Evolutionary conservation across 2,888 invertebrate genomes (phyloP).

Genomic region (Lochmaea capreae): DNA sequence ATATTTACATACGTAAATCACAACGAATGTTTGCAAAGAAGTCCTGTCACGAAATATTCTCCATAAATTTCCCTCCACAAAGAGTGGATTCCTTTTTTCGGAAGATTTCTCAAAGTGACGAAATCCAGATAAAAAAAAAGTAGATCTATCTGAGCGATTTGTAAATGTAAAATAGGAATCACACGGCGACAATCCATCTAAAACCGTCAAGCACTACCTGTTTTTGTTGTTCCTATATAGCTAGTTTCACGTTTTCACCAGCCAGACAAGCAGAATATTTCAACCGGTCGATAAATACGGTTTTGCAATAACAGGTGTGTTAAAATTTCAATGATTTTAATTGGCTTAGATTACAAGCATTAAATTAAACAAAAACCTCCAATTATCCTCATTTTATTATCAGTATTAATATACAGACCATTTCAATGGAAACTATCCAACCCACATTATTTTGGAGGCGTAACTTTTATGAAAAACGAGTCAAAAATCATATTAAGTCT

Average conservation of each 20-base stretch:
- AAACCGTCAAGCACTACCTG: slow-evolving; percentile 31
- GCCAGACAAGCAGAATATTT: neutral
- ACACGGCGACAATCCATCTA: slow-evolving; percentile 39
- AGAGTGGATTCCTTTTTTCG: slow-evolving; percentile 23
- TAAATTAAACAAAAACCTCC: too few species aligned
- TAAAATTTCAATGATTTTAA: neutral
- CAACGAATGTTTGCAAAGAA: slow-evolving; percentile 5
- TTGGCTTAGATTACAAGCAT: neutral
- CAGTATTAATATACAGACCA: too few species aligned
- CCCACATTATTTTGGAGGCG: too few species aligned
- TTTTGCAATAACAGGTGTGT: slow-evolving; percentile 15
- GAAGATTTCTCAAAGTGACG: slow-evolving; percentile 24
- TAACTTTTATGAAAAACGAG: too few species aligned
- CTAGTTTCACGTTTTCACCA: slow-evolving; percentile 12
- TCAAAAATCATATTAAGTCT: too few species aligned
- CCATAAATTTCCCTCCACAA: slow-evolving; percentile 21
- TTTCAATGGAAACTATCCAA: too few species aligned
- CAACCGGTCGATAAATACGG: slow-evolving; percentile 3
- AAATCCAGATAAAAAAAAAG: slow-evolving; percentile 17
- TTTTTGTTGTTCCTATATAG: slow-evolving; percentile 24
- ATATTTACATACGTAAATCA: slow-evolving; percentile 17
- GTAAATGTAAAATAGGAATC: slow-evolving; percentile 40
- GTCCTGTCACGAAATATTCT: slow-evolving; percentile 16
- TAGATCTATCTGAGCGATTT: slow-evolving; percentile 30
- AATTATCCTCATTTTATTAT: too few species aligned